Evolutionary conservation across 2,797 vertebrate genomes (phyloP).

Genomic region (Alcedo quadribrachys): DNA sequence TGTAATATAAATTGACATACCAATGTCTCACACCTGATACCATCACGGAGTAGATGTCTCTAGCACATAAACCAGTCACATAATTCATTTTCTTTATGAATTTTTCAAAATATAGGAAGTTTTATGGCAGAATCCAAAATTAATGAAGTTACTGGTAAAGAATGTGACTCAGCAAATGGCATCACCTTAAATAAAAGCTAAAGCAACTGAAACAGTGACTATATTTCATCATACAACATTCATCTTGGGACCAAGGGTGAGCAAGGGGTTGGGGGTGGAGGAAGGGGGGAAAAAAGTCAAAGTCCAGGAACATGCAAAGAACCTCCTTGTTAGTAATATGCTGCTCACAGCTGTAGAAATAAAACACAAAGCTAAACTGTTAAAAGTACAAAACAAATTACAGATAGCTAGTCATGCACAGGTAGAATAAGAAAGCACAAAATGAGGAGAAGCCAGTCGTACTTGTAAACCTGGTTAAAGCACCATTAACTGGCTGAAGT

Average conservation of each 20-base stretch:
- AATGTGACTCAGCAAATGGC: background rate
- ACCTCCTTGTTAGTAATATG: background rate
- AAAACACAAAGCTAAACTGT: background rate
- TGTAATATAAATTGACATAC: background rate
- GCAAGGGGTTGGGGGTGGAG: background rate
- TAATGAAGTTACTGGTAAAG: background rate
- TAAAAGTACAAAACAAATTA: background rate
- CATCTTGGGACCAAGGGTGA: background rate
- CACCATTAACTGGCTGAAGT: constrained; percentile 35
- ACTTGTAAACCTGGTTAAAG: constrained; percentile 8
- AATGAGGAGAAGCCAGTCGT: background rate
- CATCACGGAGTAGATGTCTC: background rate
- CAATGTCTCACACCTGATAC: background rate
- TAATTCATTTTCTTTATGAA: background rate
- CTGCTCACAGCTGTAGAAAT: background rate
- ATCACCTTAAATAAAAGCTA: background rate
- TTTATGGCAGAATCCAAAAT: background rate
- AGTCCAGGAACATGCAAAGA: background rate
- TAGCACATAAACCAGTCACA: background rate
- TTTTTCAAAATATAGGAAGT: background rate
- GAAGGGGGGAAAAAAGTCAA: background rate
- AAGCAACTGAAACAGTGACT: background rate
- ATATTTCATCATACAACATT: background rate
- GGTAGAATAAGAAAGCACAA: constrained; percentile 2
- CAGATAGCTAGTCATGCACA: background rate